phyloP scores from a whole-genome alignment of 2,888 invertebrate species.

The Chrysina gloriosa region DNA sequence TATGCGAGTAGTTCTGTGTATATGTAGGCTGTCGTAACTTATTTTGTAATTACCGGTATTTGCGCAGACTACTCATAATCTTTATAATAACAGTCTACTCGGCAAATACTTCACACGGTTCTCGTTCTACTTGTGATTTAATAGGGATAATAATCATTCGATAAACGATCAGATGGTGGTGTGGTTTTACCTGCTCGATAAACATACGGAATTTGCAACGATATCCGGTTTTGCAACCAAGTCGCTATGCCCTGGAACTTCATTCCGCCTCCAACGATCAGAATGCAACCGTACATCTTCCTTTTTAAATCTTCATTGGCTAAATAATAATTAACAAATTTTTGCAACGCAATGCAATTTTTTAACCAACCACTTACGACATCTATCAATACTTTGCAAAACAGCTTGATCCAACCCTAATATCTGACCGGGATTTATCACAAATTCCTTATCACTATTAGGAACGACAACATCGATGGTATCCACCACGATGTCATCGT shows the following conservation, averaged over 20 bases:
- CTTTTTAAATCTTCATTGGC: slow-evolving; percentile 88
- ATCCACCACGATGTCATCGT: slow-evolving; percentile 82
- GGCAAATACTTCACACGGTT: too few relatives aligned
- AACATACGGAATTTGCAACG: slow-evolving; percentile 71
- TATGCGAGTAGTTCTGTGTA: too few relatives aligned
- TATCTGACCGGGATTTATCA: slow-evolving; percentile 81
- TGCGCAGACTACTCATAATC: too few relatives aligned
- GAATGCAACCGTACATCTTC: slow-evolving; percentile 93
- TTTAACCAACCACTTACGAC: slow-evolving; percentile 78
- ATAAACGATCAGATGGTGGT: too few relatives aligned
- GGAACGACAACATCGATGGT: slow-evolving; percentile 65
- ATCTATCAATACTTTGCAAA: slow-evolving; percentile 90
- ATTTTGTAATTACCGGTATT: too few relatives aligned
- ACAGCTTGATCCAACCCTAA: slow-evolving; percentile 92
- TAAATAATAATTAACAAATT: slow-evolving; percentile 52
- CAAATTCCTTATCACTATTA: slow-evolving; percentile 71
- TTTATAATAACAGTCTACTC: too few relatives aligned
- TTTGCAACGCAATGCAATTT: neutral
- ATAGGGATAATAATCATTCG: too few relatives aligned
- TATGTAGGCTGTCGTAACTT: too few relatives aligned
- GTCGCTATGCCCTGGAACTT: slow-evolving; percentile 86
- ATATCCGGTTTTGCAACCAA: slow-evolving; percentile 90
- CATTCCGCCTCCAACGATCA: slow-evolving; percentile 92
- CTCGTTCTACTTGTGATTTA: too few relatives aligned
- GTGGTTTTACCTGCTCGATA: slow-evolving; percentile 41